These are phyloP conservation scores for Cepaea hortensis DNA, from an alignment of 2,888 invertebrate species.

Conservation along the genomic window DNA sequence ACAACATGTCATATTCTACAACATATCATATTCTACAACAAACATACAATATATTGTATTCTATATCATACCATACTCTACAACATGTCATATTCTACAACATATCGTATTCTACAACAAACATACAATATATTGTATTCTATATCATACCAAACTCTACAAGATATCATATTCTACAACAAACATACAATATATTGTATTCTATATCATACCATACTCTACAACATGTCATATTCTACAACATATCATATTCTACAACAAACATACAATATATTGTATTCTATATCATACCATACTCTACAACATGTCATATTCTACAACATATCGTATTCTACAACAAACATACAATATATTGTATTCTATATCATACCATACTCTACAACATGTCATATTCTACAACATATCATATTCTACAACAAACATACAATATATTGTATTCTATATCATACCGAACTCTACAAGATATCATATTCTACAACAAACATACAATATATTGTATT, in stretches of 20 bases:
- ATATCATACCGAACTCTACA: too few relatives aligned
- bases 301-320: conserved; percentile 50
- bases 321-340: not conserved
- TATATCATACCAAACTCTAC: too few relatives aligned
- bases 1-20: conserved; percentile 50
- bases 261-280: not conserved
- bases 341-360: not conserved
- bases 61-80: too few relatives aligned
- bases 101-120: not conserved
- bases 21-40: not conserved
- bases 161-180: too few relatives aligned
- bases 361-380: too few relatives aligned
- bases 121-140: not conserved
- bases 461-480: too few relatives aligned
- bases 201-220: too few relatives aligned
- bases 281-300: too few relatives aligned
- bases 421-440: not conserved
- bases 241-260: not conserved
- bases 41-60: not conserved
- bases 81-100: conserved; percentile 50
- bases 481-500: not conserved
- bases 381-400: conserved; percentile 50
- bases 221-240: conserved; percentile 50
- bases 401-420: not conserved
- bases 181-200: not conserved